Percentiles rank a stretch among this genome's conserved stretches.
Evolutionary conservation across 1,140 invertebrate species (phyloP).

Genomic region (Halesus radiatus): DNA sequence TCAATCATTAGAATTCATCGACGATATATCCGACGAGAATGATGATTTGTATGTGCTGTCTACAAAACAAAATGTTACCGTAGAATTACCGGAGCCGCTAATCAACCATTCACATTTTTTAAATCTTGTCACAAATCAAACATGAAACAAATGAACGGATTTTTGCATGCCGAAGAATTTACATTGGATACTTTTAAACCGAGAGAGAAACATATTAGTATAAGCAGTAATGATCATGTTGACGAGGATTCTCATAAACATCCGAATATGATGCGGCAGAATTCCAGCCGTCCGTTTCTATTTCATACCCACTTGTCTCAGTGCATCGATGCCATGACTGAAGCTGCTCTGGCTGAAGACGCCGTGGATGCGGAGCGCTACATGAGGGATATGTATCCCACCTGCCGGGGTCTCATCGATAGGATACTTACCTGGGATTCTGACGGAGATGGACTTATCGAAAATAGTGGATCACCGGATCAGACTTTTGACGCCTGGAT

Average conservation of each 20-base stretch:
- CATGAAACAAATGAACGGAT: conserved; percentile 47
- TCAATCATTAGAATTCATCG: conserved; percentile 55
- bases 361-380: conserved; percentile 70
- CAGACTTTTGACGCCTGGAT: conserved; percentile 95
- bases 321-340: conserved; percentile 57
- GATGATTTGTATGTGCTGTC: conserved; percentile 53
- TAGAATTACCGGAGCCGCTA: neutral
- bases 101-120: conserved; percentile 19
- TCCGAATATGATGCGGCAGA: conserved; percentile 38
- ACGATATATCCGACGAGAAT: conserved; percentile 48
- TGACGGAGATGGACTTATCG: conserved; percentile 91
- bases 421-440: conserved; percentile 80
- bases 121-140: conserved; percentile 39
- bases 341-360: conserved; percentile 57
- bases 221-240: conserved; percentile 48
- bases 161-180: conserved; percentile 35
- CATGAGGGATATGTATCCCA: conserved; percentile 73
- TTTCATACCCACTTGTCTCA: conserved; percentile 48
- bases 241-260: conserved; percentile 46
- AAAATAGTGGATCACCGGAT: conserved; percentile 90
- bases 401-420: conserved; percentile 74
- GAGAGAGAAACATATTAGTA: conserved; percentile 53
- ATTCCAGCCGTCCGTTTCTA: conserved; percentile 46
- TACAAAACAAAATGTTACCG: conserved; percentile 43
- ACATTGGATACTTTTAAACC: conserved; percentile 21